phyloP scores from a whole-genome alignment of 2,113 vertebrate genomes.

The Irena cyanogastra region DNA sequence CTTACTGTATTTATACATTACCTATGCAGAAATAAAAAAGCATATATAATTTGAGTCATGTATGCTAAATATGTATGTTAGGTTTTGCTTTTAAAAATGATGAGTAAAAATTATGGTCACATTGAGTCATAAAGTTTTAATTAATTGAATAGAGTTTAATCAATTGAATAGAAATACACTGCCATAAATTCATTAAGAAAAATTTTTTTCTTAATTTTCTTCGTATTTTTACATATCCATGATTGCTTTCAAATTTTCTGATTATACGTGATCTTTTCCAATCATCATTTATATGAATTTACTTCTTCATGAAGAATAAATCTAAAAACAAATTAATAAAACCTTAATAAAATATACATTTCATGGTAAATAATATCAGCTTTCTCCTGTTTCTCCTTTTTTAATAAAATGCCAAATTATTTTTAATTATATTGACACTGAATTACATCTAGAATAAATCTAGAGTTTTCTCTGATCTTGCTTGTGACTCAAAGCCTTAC shows the following conservation, averaged over 20 bases:
- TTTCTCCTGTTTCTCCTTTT: not conserved
- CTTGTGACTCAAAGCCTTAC: not conserved
- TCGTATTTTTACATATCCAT: not conserved
- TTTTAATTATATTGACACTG: not conserved
- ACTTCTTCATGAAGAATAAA: not conserved
- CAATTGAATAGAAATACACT: not conserved
- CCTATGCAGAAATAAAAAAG: not conserved
- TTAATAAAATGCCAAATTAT: not conserved
- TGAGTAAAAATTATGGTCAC: not conserved
- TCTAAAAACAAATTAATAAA: not conserved
- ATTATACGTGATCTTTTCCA: not conserved
- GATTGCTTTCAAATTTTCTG: not conserved
- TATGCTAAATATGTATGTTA: not conserved
- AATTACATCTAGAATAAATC: not conserved
- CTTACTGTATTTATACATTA: not conserved
- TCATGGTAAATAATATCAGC: not conserved
- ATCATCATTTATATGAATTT: not conserved
- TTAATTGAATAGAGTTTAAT: not conserved
- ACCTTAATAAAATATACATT: not conserved
- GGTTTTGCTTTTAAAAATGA: not conserved
- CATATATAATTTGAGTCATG: fast-evolving
- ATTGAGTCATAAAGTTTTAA: not conserved
- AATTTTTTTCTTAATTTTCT: not conserved
- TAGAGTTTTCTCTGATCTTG: not conserved
- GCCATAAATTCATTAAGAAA: not conserved